Evolutionary conservation across 2,113 vertebrate species (phyloP), one percentile per base, ranked within the genome.

Genomic region (Platichthys flesus): DNA sequence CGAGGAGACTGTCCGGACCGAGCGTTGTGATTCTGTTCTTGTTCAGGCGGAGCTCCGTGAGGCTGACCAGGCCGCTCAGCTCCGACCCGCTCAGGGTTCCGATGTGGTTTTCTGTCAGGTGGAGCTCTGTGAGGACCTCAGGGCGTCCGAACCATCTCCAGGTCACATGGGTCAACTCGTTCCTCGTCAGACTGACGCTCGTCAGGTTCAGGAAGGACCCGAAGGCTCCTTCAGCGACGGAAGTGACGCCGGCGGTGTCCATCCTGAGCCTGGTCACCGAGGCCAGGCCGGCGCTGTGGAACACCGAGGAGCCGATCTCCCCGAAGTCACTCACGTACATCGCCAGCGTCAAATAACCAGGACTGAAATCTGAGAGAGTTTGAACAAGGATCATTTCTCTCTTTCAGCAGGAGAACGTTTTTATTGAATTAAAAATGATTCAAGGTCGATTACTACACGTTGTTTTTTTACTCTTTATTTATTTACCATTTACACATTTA

Each of bases 91-190:
- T 52, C 58, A 94, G 60, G 2, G 23, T 69, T 9, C 74, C 54
- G 0, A 94, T 85, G 0, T 7, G 26, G 82, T 95, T 95, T 7
- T 12, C 69, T 1, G 74, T 21, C 0, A 95, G 2, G 2, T 2
- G 83, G 18, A 95, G 71, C 10, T 78, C 83, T 0, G 64, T 63
- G 51, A 95, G 83, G 6, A 45, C 3, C 0, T 21, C 37, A 0
- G 93, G 89, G 1, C 72, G 82, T 15, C 62, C 66, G 26, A 96
- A 89, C 94, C 94, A 96, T 2, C 67, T 59, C 1, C 90, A 67
- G 7, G 65, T 73, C 0, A 93, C 12, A 4, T 71, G 40, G 0
- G 86, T 78, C 5, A 95, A 61, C 18, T 21, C 0, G 78, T 94
- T 96, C 5, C 52, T 15, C 26, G 79, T 56, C 9, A 95, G 59